Base-by-base conservation (phyloP, 2,113 vertebrate species). In the Montifringilla adamsi region DNA sequence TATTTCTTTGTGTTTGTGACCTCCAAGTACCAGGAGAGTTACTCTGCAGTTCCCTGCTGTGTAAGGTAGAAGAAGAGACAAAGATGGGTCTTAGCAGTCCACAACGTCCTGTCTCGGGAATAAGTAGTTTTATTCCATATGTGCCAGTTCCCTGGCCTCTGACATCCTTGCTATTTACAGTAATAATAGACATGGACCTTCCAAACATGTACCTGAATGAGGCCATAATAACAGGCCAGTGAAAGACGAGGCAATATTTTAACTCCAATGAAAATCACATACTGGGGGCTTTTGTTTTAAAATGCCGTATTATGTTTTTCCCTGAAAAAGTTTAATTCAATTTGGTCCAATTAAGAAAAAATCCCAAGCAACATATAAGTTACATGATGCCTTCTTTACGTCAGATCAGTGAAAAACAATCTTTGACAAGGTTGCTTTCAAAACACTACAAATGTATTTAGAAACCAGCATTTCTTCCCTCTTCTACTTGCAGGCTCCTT, bases 301-400 rank as follows among this genome's bases (percentile, higher is more conserved):
- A 93, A 73, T 50, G 9, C 30, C 23, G 2, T 50, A 26, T 26
- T 47, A 44, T 70, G 18, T 24, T 89, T 87, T 79, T 30, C 53
- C 49, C 14, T 53, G 23, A 8, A 55, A 39, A 49, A 78, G 19
- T 67, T 93, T 74, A 86, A 77, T 81, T 59, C 68, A 22, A 67
- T 89, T 90, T 84, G 39, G 39, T 70, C 16, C 35, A 87, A 84
- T 94, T 82, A 82, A 79, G 73, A 81, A 94, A 78, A 82, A 78
- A 70, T 44, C 13, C 35, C 47, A 35, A 76, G 47, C n/a, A 82
- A 56, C 13, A 4, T 37, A 3, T 16, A 79, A 76, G 41, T 87
- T 89, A 84, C 37, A 53, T 0, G 46, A 77, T 67, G 28, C 52
- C 37, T 86, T 73, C 44, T 84, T 86, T 80, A 68, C 0, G 0